Base-by-base conservation (phyloP, 2,888 invertebrate species). In the Stomorhina lunata region DNA sequence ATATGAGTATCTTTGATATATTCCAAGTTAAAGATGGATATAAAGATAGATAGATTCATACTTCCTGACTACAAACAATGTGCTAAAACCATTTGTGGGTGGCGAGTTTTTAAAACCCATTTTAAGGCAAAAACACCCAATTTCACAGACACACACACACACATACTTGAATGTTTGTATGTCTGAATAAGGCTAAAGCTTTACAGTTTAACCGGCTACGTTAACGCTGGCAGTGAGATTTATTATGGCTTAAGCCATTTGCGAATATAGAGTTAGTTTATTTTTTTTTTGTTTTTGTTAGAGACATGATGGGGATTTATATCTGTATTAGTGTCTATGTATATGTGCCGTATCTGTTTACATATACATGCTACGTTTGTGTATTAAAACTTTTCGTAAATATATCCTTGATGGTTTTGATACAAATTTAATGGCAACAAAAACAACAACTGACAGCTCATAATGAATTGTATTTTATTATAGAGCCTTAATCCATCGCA, bases 351-450 rank as follows among this genome's bases (percentile, higher is more conserved):
- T 75, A 15, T 25, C 40, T 22, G 34, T 53, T 32, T 61, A 12
- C 20, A 22, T 20, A 27, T 29, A 32, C 6, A 12, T 25, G 40
- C 17, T 40, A 10, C 82, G 80, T 68, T 53, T 73, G 63, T 63
- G 73, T 55, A 73, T 73, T 76, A 79, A n/a, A 73, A 76, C 79
- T 81, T 78, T 79, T 79, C 79, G 66, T 75, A 69, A 76, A 73
- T 78, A 73, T 79, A 79, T 82, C 82, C 79, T 82, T 82, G 82
- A 82, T 82, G 82, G 66, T 61, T 82, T 82, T 79, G 79, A 82
- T 82, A 82, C 79, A 82, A 82, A 82, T 82, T 82, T 82, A 84
- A 85, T 81, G 84, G 84, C 83, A 83, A 86, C 88, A 86, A 86
- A 86, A 86, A 87, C 86, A 84, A 83, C 84, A 82, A 79, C 82